Conservation (phyloP, 2,113 vertebrate species). For the Pagrus major region DNA sequence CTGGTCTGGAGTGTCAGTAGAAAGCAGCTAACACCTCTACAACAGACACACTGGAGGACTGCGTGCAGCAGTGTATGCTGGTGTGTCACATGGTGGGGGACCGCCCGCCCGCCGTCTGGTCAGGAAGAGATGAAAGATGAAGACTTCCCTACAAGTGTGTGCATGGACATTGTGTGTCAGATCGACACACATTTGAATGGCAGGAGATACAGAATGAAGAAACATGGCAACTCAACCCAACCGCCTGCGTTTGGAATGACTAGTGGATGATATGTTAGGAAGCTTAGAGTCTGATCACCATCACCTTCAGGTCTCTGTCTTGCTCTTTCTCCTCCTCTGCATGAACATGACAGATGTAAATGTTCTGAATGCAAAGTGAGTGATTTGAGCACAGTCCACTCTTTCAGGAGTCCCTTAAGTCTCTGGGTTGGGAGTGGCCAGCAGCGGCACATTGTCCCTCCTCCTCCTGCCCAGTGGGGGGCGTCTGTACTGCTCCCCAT, state of each 20-base stretch:
- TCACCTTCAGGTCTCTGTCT: constrained; percentile 10
- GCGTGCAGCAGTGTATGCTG: constrained; percentile 54
- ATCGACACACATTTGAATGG: constrained; percentile 21
- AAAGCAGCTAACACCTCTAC: constrained; percentile 47
- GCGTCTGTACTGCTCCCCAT: constrained; percentile 89
- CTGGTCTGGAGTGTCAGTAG: not conserved
- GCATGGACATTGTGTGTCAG: not conserved
- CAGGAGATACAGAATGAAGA: constrained; percentile 37
- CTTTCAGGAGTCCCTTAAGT: constrained; percentile 65
- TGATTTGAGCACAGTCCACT: constrained; percentile 5
- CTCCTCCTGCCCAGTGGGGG: constrained; percentile 87
- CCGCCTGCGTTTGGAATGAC: constrained; percentile 55
- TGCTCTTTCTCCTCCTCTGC: constrained; percentile 43
- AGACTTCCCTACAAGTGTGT: not conserved
- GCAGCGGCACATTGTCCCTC: constrained; percentile 90
- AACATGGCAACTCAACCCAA: constrained; percentile 28
- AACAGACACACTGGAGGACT: constrained; percentile 16
- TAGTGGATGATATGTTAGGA: constrained; percentile 62
- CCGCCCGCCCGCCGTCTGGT: not conserved
- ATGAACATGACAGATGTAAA: constrained; percentile 36
- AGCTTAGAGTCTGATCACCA: constrained; percentile 25
- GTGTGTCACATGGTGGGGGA: constrained; percentile 14
- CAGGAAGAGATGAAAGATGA: not conserved
- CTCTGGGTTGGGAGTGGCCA: constrained; percentile 90
- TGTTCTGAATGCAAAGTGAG: constrained; percentile 38